phyloP scores from a whole-genome alignment of 2,888 invertebrate species.

The Phengaris arion region DNA sequence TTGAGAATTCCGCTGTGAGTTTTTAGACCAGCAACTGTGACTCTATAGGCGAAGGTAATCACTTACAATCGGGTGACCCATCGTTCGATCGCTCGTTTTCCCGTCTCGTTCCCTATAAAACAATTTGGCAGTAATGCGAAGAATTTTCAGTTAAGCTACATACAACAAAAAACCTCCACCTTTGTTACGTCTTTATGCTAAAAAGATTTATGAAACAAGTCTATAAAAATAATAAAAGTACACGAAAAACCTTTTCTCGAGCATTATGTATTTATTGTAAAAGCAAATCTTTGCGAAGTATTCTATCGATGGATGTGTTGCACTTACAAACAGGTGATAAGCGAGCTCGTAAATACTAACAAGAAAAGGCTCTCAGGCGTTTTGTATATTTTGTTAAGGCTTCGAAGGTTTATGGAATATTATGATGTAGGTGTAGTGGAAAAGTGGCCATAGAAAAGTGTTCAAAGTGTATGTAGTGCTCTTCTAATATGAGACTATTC shows the following conservation, averaged over 20 bases:
- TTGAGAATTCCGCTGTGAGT: too few species aligned
- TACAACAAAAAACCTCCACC: background rate
- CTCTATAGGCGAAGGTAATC: too few species aligned
- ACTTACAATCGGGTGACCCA: too few species aligned
- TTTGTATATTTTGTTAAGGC: background rate
- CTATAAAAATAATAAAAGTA: background rate
- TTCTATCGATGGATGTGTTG: background rate
- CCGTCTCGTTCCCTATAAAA: too few species aligned
- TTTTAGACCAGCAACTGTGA: too few species aligned
- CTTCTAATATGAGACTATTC: too few species aligned
- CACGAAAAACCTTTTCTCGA: background rate
- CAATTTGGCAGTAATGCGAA: too few species aligned
- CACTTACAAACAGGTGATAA: conserved; percentile 5
- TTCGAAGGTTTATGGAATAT: background rate
- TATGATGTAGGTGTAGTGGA: background rate
- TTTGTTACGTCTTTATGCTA: background rate
- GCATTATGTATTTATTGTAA: background rate
- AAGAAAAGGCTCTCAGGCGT: background rate
- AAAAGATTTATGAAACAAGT: background rate
- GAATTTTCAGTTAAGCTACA: too few species aligned
- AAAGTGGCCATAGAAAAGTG: background rate
- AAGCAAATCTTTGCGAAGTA: background rate
- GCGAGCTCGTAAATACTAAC: background rate
- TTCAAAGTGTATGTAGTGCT: too few species aligned
- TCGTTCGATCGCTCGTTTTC: too few species aligned